Conservation (phyloP, 2,797 vertebrate genomes). For the Todus mexicanus region DNA sequence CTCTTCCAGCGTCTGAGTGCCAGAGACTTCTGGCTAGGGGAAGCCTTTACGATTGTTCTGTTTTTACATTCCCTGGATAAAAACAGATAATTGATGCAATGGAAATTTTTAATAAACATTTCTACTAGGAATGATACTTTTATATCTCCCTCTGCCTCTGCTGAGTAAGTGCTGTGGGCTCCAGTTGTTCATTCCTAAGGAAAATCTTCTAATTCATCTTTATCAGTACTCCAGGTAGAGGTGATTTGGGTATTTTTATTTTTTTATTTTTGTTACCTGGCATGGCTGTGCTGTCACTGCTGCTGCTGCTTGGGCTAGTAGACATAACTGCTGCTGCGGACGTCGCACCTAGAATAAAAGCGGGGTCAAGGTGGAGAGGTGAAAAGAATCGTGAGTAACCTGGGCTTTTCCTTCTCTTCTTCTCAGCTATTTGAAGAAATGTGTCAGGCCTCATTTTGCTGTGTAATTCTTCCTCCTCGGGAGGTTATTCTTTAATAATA, state of each 20-base stretch:
- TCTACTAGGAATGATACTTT: constrained; percentile 38
- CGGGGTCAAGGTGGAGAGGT: constrained; percentile 92
- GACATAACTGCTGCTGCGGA: constrained; percentile 77
- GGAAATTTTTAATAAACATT: constrained; percentile 45
- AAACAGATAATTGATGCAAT: constrained; percentile 18
- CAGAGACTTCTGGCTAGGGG: constrained; percentile 19
- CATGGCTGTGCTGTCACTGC: constrained; percentile 78
- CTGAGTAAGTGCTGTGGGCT: constrained; percentile 64
- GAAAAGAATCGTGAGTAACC: constrained; percentile 94
- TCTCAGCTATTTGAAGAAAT: constrained; percentile 31
- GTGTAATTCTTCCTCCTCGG: constrained; percentile 9
- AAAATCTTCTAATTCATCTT: constrained; percentile 63
- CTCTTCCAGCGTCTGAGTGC: background rate
- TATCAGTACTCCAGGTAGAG: constrained; percentile 59
- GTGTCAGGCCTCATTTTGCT: background rate
- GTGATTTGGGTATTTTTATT: constrained; percentile 27
- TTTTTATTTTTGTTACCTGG: constrained; percentile 70
- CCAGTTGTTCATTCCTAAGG: constrained; percentile 40
- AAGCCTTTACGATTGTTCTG: constrained; percentile 22
- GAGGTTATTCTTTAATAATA: constrained; percentile 15
- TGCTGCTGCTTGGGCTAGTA: constrained; percentile 80
- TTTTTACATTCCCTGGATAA: constrained; percentile 24
- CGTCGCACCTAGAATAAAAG: constrained; percentile 77
- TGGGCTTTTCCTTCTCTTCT: constrained; percentile 56
- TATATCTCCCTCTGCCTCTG: constrained; percentile 53